These are phyloP conservation scores for Diacarnus erythraeanus DNA, from an alignment of 37 sponge, comb jelly and placozoan genomes.

Conservation along the genomic window DNA sequence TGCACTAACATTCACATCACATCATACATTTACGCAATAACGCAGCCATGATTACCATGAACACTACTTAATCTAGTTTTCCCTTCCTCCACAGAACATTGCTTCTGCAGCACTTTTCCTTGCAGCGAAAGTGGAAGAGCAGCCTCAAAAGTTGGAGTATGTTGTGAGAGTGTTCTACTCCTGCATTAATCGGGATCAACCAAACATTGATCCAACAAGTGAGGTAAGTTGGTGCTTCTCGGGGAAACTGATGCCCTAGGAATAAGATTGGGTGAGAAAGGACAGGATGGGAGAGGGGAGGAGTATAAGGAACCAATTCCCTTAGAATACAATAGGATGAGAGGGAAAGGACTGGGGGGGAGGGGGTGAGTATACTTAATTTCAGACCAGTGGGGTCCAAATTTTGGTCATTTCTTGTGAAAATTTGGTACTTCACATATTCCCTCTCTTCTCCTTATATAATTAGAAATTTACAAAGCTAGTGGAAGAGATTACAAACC, in stretches of 20 bases:
- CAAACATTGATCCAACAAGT: constrained; percentile 42
- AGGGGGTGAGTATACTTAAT: too few relatives aligned
- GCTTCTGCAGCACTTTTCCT: constrained; percentile 89
- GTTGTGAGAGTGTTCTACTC: constrained; percentile 77
- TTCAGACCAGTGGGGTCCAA: not conserved
- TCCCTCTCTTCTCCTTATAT: not conserved
- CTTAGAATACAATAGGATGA: too few relatives aligned
- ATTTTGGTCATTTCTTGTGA: not conserved
- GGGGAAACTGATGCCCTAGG: too few relatives aligned
- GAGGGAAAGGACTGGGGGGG: too few relatives aligned
- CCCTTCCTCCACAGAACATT: constrained; percentile 51
- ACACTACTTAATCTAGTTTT: too few relatives aligned
- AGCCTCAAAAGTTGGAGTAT: constrained; percentile 86
- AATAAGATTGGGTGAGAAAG: too few relatives aligned
- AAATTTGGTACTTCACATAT: not conserved
- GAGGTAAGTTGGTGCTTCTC: constrained; percentile 73
- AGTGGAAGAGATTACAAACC: constrained; percentile 66
- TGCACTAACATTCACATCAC: too few relatives aligned
- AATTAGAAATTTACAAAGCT: constrained; percentile 59
- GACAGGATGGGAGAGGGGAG: too few relatives aligned
- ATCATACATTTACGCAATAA: too few relatives aligned
- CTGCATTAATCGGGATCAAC: constrained; percentile 54
- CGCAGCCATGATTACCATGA: too few relatives aligned
- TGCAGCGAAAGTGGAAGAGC: constrained; percentile 95
- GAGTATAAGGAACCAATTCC: too few relatives aligned